Percentiles rank a stretch among this genome's conserved stretches.
phyloP scores from a whole-genome alignment of 2,888 invertebrate species.

The Trachelus tabidus region DNA sequence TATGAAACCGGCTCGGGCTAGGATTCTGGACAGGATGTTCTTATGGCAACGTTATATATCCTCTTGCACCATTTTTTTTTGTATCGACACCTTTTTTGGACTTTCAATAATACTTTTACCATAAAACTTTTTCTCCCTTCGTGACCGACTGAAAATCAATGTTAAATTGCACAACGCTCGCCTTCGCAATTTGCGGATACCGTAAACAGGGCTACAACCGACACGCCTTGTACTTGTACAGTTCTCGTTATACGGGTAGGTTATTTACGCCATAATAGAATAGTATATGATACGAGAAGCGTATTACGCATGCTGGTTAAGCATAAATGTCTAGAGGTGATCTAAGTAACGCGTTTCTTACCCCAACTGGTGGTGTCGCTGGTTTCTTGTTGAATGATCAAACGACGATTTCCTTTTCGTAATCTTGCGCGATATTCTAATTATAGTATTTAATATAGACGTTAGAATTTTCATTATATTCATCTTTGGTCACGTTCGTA shows the following conservation, averaged over 20 bases:
- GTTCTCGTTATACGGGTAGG: not conserved
- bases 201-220: not conserved
- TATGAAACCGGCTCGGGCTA: constrained; percentile 44
- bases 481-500: not conserved
- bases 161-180: constrained; percentile 40
- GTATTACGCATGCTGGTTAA: not conserved
- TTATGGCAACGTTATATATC: constrained; percentile 45
- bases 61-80: constrained; percentile 36
- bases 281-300: not conserved
- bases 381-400: not conserved
- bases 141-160: constrained; percentile 42
- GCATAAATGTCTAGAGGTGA: not conserved
- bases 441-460: not conserved
- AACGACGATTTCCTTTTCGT: not conserved
- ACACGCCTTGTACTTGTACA: not conserved
- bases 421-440: not conserved
- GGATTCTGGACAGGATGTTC: constrained; percentile 56
- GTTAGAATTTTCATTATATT: not conserved
- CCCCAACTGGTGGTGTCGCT: not conserved
- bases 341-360: not conserved
- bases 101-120: not conserved
- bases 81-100: not conserved
- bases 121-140: constrained; percentile 10
- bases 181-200: constrained; percentile 6
- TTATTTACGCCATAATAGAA: not conserved